A percentile compares a stretch with the other conserved stretches of the same genome.
Evolutionary conservation across 1,140 invertebrate species (phyloP).

Genomic region (Drosophila auraria): DNA sequence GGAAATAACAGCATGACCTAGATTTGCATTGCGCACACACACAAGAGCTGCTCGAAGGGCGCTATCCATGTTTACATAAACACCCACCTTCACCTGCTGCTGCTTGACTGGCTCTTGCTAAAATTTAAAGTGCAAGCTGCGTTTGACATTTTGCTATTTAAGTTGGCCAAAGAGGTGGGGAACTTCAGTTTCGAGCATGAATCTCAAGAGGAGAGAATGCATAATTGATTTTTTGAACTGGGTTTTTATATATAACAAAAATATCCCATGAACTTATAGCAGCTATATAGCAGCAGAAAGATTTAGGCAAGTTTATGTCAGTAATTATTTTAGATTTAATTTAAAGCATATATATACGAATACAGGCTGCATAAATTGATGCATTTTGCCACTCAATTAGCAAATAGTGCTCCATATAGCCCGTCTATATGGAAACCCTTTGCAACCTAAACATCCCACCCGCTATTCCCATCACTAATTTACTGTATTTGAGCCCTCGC

Average conservation of each 20-base stretch:
- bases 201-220: background rate
- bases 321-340: no score
- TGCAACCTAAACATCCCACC: background rate
- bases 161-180: background rate
- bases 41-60: conserved; percentile 11
- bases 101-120: conserved; percentile 25
- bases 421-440: background rate
- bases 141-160: conserved; percentile 35
- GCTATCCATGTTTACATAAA: conserved; percentile 46
- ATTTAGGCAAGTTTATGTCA: no score
- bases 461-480: background rate
- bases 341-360: no score
- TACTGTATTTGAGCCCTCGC: background rate
- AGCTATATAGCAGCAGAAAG: no score
- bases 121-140: conserved; percentile 52
- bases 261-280: no score
- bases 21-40: conserved; percentile 51
- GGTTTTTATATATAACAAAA: no score
- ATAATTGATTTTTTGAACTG: no score
- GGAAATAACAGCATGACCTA: conserved; percentile 78
- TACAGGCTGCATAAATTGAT: background rate
- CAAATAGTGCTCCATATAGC: background rate
- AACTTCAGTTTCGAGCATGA: no score
- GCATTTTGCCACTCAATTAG: background rate
- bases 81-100: conserved; percentile 13